phyloP scores from a whole-genome alignment of 2,797 vertebrate genomes.

The Selene dorsalis region DNA sequence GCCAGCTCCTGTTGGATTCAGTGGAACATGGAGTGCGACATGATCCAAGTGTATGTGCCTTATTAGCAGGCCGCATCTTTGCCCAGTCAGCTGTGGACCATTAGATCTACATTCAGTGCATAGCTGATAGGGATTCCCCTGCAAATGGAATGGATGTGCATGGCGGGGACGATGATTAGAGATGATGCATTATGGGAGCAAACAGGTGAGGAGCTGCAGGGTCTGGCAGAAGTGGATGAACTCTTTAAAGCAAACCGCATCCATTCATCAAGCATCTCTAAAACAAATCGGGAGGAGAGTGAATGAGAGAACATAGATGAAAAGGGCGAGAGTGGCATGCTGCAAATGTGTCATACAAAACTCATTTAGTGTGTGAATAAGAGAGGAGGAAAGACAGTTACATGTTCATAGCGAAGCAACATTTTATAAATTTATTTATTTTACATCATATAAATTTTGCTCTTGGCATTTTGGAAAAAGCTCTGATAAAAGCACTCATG shows the following conservation, averaged over 20 bases:
- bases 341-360: not conserved
- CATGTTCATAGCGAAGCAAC: not conserved
- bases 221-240: constrained; percentile 37
- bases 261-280: constrained; percentile 34
- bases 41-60: constrained; percentile 29
- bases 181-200: constrained; percentile 47
- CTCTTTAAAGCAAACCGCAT: constrained; percentile 17
- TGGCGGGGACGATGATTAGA: constrained; percentile 38
- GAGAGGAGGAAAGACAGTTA: not conserved
- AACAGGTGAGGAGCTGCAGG: constrained; percentile 45
- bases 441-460: not conserved
- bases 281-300: not conserved
- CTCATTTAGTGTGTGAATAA: not conserved
- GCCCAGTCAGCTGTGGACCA: constrained; percentile 58
- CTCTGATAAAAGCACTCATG: constrained; percentile 11
- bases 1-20: constrained; percentile 51
- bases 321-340: not conserved
- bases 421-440: no score
- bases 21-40: constrained; percentile 37
- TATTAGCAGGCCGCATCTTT: constrained; percentile 32
- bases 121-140: constrained; percentile 52
- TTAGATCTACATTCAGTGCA: constrained; percentile 49
- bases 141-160: constrained; percentile 34
- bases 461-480: not conserved
- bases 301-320: not conserved